Evolutionary conservation across 92 coral and sea anemone species (phyloP).

Genomic region (Micromussa lordhowensis): DNA sequence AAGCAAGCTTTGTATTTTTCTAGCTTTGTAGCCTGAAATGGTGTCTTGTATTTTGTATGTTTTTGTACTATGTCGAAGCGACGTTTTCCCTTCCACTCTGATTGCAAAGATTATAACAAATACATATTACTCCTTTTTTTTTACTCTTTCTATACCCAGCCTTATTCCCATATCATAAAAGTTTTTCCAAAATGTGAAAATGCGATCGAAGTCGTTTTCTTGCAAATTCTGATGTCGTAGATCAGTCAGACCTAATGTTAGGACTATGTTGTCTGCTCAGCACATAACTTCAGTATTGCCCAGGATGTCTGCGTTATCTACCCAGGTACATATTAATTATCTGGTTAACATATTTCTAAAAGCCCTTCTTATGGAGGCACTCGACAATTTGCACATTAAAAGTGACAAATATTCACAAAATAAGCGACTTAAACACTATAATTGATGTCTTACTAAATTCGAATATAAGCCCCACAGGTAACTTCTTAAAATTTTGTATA

Average conservation of each 20-base stretch:
- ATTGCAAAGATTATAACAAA: neutral
- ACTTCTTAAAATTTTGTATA: constrained; percentile 35
- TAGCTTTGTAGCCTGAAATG: neutral
- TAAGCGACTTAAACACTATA: constrained; percentile 7
- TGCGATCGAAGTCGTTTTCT: neutral
- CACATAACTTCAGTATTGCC: neutral
- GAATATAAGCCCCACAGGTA: constrained; percentile 1
- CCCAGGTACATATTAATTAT: neutral
- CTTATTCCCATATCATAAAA: neutral
- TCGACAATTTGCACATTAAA: neutral
- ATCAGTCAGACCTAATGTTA: neutral
- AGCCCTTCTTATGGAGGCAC: neutral
- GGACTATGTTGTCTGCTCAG: neutral
- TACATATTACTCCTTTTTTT: neutral
- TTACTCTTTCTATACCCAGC: neutral
- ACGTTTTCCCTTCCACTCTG: neutral
- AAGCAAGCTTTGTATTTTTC: constrained; percentile 21
- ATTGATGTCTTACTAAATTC: constrained; percentile 15
- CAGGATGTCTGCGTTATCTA: neutral
- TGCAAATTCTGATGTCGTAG: neutral
- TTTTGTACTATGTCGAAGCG: neutral
- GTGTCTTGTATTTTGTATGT: neutral
- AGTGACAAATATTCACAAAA: constrained; percentile 1
- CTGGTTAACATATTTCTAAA: neutral
- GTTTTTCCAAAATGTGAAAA: neutral